Conservation (phyloP, 2,113 vertebrate genomes). For the Ctenomys sociabilis region DNA sequence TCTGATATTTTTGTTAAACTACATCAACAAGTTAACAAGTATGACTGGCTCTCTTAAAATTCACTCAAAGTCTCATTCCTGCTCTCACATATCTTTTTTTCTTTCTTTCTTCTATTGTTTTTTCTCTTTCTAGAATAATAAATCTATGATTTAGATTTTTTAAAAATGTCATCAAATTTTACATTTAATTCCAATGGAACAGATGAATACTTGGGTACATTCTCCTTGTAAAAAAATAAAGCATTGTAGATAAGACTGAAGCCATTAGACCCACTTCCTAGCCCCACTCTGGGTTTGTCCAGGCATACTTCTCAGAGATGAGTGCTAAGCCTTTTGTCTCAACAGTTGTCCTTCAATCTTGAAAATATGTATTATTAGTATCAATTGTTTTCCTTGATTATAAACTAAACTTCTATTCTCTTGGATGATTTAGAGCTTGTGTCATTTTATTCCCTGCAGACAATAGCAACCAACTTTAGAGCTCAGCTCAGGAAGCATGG, state of each 20-base stretch:
- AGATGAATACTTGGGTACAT: background rate
- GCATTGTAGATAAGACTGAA: background rate
- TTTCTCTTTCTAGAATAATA: background rate
- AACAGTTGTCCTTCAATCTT: background rate
- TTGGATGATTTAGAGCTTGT: background rate
- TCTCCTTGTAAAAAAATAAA: background rate
- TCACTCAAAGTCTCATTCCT: background rate
- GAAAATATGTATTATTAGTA: background rate
- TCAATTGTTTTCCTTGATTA: background rate
- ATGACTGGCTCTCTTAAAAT: background rate
- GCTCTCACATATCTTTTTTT: background rate
- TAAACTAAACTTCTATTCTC: background rate
- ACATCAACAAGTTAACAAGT: background rate
- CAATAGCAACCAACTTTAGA: background rate
- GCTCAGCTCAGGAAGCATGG: background rate
- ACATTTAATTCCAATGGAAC: background rate
- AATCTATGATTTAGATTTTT: background rate
- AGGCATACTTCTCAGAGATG: background rate
- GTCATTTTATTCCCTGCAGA: background rate
- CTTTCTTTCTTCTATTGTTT: background rate
- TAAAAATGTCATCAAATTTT: background rate
- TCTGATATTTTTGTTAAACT: background rate
- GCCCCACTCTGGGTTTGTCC: rapidly evolving
- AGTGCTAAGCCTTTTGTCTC: background rate
- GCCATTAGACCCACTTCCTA: background rate